Evolutionary conservation across 2,888 invertebrate species (phyloP).

Genomic region (Lasioglossum marginatum): DNA sequence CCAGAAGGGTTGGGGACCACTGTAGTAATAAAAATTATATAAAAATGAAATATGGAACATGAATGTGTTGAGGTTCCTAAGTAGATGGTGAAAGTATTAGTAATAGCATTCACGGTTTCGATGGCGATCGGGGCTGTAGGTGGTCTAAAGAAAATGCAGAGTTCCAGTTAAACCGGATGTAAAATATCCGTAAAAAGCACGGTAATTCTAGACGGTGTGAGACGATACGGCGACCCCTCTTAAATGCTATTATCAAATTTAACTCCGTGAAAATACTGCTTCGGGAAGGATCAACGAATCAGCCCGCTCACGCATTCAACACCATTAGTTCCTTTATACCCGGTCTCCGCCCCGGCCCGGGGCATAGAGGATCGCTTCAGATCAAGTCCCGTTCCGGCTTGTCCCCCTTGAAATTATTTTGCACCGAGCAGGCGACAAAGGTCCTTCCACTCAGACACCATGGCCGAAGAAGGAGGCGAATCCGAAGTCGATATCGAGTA

Average conservation of each 20-base stretch:
- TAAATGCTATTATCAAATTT: constrained; percentile 15
- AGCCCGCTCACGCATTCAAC: constrained; percentile 32
- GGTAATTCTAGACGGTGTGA: not conserved
- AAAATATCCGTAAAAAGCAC: not conserved
- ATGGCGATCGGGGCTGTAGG: not conserved
- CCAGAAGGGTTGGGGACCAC: no score
- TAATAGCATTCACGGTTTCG: not conserved
- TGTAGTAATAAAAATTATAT: no score
- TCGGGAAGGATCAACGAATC: constrained; percentile 30
- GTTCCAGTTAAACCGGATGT: not conserved
- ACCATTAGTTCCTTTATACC: constrained; percentile 37
- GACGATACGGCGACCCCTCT: not conserved
- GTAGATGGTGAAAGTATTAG: not conserved
- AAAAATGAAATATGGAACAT: no score
- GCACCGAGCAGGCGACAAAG: constrained; percentile 38
- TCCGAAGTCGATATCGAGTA: constrained; percentile 69
- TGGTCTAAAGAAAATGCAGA: not conserved
- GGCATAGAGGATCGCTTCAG: constrained; percentile 35
- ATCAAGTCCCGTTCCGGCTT: constrained; percentile 9
- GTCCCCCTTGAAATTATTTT: constrained; percentile 43
- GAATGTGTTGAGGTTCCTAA: not conserved
- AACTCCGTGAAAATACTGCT: not conserved
- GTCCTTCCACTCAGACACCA: not conserved
- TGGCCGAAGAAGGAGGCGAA: constrained; percentile 29
- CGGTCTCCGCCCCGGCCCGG: not conserved